A percentile compares a stretch with the other conserved stretches of the same genome.
phyloP scores from a whole-genome alignment of 1,140 invertebrate species.

The Sitobion miscanthi region DNA sequence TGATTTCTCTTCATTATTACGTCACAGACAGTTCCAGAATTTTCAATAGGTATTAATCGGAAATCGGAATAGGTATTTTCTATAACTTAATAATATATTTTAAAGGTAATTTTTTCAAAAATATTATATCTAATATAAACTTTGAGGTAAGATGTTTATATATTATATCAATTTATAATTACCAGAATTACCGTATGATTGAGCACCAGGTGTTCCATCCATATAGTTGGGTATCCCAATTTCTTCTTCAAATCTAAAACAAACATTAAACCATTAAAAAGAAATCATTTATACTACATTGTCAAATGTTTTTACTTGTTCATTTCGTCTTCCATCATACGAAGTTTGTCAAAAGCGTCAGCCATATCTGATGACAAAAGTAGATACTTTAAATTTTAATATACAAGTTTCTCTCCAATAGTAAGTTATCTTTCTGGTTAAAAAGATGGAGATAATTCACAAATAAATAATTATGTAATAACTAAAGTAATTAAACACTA shows the following conservation, averaged over 20 bases:
- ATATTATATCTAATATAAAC: background rate
- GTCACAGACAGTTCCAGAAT: background rate
- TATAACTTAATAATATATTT: conserved; percentile 24
- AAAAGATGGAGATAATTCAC: background rate
- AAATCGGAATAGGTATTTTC: background rate
- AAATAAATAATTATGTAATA: too few relatives aligned
- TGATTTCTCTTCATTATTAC: background rate
- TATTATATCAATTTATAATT: background rate
- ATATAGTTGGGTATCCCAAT: conserved; percentile 59
- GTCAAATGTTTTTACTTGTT: conserved; percentile 58
- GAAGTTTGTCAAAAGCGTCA: conserved; percentile 59
- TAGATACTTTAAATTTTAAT: background rate
- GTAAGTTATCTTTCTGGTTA: background rate
- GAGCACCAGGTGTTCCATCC: conserved; percentile 6
- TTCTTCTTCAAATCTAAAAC: conserved; percentile 61
- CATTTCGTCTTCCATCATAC: conserved; percentile 61
- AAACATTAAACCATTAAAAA: background rate
- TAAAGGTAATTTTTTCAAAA: background rate
- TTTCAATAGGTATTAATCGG: background rate
- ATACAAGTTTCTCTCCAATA: background rate
- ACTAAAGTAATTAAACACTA: too few relatives aligned
- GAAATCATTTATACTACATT: background rate
- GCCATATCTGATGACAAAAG: conserved; percentile 7
- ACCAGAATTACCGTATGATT: background rate
- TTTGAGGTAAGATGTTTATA: background rate